Evolutionary conservation across 2,888 invertebrate species (phyloP), one percentile per base, ranked within the genome.

Genomic region (Mesochorus sp.): DNA sequence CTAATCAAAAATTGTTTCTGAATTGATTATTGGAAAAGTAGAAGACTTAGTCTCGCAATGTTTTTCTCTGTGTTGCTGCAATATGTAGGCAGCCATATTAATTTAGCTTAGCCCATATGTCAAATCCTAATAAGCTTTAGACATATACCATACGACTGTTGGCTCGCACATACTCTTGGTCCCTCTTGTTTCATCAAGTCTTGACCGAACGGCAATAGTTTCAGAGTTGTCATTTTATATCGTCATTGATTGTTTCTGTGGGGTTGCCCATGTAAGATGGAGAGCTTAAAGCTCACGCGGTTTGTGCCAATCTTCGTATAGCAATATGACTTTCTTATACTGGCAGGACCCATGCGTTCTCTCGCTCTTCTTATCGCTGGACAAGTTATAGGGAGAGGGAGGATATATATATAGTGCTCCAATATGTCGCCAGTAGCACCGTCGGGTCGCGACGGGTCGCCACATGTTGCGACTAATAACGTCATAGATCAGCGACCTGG

Each of bases 381-480:
- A 64, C 76, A 39, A 64, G n/a, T n/a, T n/a, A n/a, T n/a, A n/a
- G n/a, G n/a, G 6, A 24, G 34, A 2, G 62, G 37, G 61, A 62
- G 59, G 70, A 49, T 24, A 64, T 10, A 59, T 14, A 39, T 51
- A 34, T 47, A 47, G 47, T 81, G 81, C 76, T 83, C 79, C 85
- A 85, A 86, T 87, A 87, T 85, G 85, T 84, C 83, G 83, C 82
- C 80, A 76, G 66, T 80, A 80, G 82, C 84, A 80, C 74, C 74
- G 74, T 68, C 77, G 74, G 83, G 80, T 82, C 81, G 61, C 81
- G 80, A 83, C 82, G 81, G 83, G 84, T 82, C 84, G 85, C 85
- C 86, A 86, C 83, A 83, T 86, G 85, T 85, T 85, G 82, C 85
- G 82, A 83, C 85, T 86, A 86, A 86, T 86, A 85, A 85, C 84